Conservation (phyloP, 1,140 invertebrate genomes). For the Mycetomoellerius zeteki region DNA sequence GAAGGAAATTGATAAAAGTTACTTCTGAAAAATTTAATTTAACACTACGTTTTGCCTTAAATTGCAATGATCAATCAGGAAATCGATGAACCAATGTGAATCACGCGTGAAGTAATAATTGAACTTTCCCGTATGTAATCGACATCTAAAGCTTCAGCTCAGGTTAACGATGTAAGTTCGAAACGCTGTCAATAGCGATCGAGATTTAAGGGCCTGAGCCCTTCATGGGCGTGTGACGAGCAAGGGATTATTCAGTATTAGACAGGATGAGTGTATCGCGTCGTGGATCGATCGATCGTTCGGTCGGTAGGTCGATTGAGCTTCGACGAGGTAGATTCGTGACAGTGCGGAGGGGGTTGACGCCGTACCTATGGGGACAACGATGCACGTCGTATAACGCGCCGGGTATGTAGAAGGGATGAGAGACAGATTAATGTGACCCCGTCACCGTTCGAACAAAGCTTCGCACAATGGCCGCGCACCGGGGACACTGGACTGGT, state of each 20-base stretch:
- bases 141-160: slow-evolving; percentile 63
- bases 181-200: slow-evolving; percentile 61
- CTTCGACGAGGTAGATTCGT: slow-evolving; percentile 59
- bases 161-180: slow-evolving; percentile 60
- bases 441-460: slow-evolving; percentile 86
- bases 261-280: slow-evolving; percentile 22
- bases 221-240: slow-evolving; percentile 40
- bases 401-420: slow-evolving; percentile 80
- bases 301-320: slow-evolving; percentile 69
- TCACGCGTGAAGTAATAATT: slow-evolving; percentile 44
- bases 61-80: slow-evolving; percentile 17
- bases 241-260: slow-evolving; percentile 55
- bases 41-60: neutral
- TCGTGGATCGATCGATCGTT: slow-evolving; percentile 68
- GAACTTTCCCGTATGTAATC: slow-evolving; percentile 51
- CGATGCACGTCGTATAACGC: slow-evolving; percentile 79
- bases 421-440: slow-evolving; percentile 86
- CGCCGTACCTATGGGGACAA: slow-evolving; percentile 68
- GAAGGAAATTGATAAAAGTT: neutral
- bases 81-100: slow-evolving; percentile 25
- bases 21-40: neutral
- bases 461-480: slow-evolving; percentile 85
- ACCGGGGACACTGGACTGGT: slow-evolving; percentile 80
- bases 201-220: slow-evolving; percentile 67
- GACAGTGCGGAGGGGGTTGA: slow-evolving; percentile 54